Evolutionary conservation across 2,888 invertebrate genomes (phyloP), one percentile per base, ranked within the genome.

Genomic region (Abrostola triplasia): DNA sequence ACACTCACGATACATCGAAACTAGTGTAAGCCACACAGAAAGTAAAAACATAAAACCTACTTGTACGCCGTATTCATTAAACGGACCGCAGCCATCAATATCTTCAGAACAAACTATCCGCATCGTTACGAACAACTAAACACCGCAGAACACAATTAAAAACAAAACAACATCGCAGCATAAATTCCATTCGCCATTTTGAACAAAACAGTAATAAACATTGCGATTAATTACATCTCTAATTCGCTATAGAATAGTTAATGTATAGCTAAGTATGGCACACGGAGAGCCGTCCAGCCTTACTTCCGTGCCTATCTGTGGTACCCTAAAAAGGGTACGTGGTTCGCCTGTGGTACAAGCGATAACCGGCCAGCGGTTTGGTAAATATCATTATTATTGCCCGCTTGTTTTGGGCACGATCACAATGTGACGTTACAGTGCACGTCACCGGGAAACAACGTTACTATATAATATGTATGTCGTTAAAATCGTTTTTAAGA

Each of bases 311-410:
- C 77, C 86, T 85, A 83, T 84, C 84, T 83, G 84, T 82, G 83
- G 84, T 85, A 80, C 91, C 89, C 92, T 88, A 90, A 90, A 92
- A 92, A 91, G 90, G 92, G 91, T 91, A 90, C 79, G 75, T 76
- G 74, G 73, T 73, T 64, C 60, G 40, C 13, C 57, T 57, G 37
- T 67, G 79, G 79, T 40, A 0, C 47, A 54, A 71, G 63, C 36
- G 7, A 77, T 9, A 54, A 78, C 70, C 68, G 40, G 36, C 5
- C 0, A 62, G 82, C 79, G 80, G 8, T 12, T 40, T 41, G 2
- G 11, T 12, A 41, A 35, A 36, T 11, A 0, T 1, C 7, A 40
- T 0, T 9, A 40, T 10, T 40, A 40, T 24, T 24, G 4, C 24
- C 4, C 24, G 24, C 24, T 24, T 24, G 24, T 24, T 24, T 24